Percentiles rank a stretch among this genome's conserved stretches.
Conservation (phyloP, 2,797 vertebrate genomes). For the Microctenopoma stevenorrisi region DNA sequence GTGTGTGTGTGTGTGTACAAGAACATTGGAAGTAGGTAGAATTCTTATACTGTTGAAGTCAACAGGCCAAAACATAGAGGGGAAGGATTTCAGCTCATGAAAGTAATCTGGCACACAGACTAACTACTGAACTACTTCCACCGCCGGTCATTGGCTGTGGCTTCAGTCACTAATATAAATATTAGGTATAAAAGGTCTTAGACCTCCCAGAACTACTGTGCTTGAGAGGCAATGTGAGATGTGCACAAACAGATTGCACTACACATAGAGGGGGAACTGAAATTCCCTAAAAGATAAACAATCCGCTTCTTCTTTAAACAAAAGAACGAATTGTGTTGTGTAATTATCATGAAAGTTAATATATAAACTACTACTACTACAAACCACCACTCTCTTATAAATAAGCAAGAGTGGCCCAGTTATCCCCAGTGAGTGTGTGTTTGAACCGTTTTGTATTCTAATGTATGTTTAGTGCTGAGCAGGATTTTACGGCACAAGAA, state of each 20-base stretch:
- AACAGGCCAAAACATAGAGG: constrained; percentile 13
- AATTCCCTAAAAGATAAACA: no score
- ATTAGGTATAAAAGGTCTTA: neutral
- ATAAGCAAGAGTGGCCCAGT: constrained; percentile 25
- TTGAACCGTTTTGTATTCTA: neutral
- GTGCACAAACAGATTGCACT: constrained; percentile 2
- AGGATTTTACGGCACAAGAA: constrained; percentile 7
- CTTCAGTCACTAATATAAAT: neutral
- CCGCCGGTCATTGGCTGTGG: neutral
- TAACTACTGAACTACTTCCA: neutral
- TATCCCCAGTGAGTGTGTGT: constrained; percentile 3
- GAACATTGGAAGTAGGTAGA: neutral
- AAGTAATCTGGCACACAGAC: neutral
- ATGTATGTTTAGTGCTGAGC: constrained; percentile 38
- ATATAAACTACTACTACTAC: neutral
- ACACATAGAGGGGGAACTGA: constrained; percentile 6
- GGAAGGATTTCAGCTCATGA: neutral
- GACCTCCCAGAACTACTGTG: neutral
- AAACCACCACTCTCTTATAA: constrained; percentile 17
- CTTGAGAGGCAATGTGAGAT: constrained; percentile 2
- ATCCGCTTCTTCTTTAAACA: no score
- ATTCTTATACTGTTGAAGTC: constrained; percentile 1
- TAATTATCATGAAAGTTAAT: no score
- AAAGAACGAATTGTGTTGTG: no score
- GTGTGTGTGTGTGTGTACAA: neutral